A percentile compares a stretch with the other conserved stretches of the same genome.
Conservation (phyloP, 30 jellyfish, hydroid and myxozoan genomes). For the Catostylus mosaicus region DNA sequence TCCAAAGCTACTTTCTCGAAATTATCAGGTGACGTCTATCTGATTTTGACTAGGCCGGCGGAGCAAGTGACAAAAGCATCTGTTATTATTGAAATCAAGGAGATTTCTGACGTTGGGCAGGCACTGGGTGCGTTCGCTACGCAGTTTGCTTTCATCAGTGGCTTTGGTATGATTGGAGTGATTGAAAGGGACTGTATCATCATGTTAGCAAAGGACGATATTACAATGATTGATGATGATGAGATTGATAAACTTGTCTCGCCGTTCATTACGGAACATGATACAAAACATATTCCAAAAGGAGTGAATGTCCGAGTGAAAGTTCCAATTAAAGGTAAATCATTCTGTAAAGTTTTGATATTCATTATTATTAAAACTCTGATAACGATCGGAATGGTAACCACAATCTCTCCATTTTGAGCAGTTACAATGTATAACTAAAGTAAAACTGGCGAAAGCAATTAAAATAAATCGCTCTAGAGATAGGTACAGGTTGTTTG, state of each 20-base stretch:
- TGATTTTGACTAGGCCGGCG: slow-evolving; percentile 44
- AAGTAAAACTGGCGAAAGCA: too few species aligned
- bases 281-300: slow-evolving; percentile 55
- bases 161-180: slow-evolving; percentile 62
- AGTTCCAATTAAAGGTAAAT: slow-evolving; percentile 74
- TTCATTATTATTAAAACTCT: too few species aligned
- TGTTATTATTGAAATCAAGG: slow-evolving; percentile 35
- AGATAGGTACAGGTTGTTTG: too few species aligned
- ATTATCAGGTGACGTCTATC: slow-evolving; percentile 49
- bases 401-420: too few species aligned
- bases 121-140: slow-evolving; percentile 50
- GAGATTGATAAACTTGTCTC: slow-evolving; percentile 18
- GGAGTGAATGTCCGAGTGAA: slow-evolving; percentile 62
- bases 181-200: slow-evolving; percentile 60
- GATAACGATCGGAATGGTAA: too few species aligned
- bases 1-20: slow-evolving; percentile 29
- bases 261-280: slow-evolving; percentile 38
- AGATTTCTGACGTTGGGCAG: slow-evolving; percentile 40
- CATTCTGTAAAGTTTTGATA: too few species aligned
- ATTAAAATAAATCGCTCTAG: too few species aligned
- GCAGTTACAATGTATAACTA: too few species aligned
- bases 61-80: slow-evolving; percentile 56
- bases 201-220: slow-evolving; percentile 66
- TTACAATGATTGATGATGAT: slow-evolving; percentile 52
- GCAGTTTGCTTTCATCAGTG: slow-evolving; percentile 53